Conservation (phyloP, 2,888 invertebrate species). For the Papilio demoleus region DNA sequence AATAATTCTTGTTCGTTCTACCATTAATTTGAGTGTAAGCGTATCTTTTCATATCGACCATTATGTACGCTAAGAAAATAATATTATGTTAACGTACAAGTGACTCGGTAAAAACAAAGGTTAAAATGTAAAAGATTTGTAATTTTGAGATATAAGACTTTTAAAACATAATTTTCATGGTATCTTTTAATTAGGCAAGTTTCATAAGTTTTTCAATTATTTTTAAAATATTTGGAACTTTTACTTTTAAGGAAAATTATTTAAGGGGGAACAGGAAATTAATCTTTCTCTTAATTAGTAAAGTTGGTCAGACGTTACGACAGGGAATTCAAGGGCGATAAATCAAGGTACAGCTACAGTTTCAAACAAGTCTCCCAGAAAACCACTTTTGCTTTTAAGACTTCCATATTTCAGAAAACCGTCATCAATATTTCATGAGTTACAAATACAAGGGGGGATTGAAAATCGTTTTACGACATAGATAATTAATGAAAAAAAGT, state of each 20-base stretch:
- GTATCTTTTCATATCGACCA: slow-evolving; percentile 47
- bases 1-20: slow-evolving; percentile 60
- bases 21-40: slow-evolving; percentile 61
- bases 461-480: background rate
- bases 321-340: slow-evolving; percentile 74
- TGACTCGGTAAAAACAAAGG: no score
- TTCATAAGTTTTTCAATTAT: slow-evolving; percentile 37
- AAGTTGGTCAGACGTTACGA: slow-evolving; percentile 72
- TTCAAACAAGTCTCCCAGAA: slow-evolving; percentile 56
- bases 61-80: no score
- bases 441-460: slow-evolving; percentile 43
- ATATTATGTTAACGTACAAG: no score
- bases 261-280: slow-evolving; percentile 78
- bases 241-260: slow-evolving; percentile 74
- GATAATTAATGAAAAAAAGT: slow-evolving; percentile 18
- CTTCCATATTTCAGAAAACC: slow-evolving; percentile 62
- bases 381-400: slow-evolving; percentile 63
- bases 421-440: slow-evolving; percentile 63
- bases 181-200: slow-evolving; percentile 25
- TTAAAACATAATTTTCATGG: slow-evolving; percentile 35
- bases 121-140: no score
- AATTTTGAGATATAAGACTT: no score
- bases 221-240: slow-evolving; percentile 44
- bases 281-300: slow-evolving; percentile 82
- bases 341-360: slow-evolving; percentile 76